Evolutionary conservation across 2,113 vertebrate species (phyloP), one percentile per base, ranked within the genome.

Genomic region (Oncorhynchus mykiss): DNA sequence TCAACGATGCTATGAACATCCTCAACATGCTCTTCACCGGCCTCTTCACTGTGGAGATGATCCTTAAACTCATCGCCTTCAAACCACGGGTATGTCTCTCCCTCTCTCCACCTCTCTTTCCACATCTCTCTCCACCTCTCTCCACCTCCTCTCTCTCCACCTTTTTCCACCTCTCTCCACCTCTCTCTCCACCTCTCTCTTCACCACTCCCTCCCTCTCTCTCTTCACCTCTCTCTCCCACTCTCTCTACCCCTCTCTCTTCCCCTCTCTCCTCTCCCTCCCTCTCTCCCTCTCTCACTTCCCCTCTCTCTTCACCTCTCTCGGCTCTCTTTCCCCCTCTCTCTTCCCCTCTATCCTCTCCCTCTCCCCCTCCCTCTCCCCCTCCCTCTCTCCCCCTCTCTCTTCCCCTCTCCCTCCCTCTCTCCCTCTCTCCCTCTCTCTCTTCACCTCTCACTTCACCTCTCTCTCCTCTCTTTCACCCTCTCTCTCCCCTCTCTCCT

Each of bases 1-100:
- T 99, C 92, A 96, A 97, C 82, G 94, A 97, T 73, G 98, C 98
- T 90, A 99, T 99, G 98, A 98, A 99, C 72, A 96, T 99, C 85
- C 97, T 99, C 87, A 99, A 99, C 93, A 99, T 99, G 98, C 95
- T 99, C 78, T 99, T 99, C 95, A 99, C 97, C 0, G 97, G 98
- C 57, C 96, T 99, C 85, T 99, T 99, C 94, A 99, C 98, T 0
- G 97, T 99, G 78, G 98, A 99, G 92, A 99, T 99, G 97, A 95
- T 99, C 88, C 94, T 99, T 81, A 99, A 99, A 76, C 92, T 99
- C 81, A 98, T 99, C n/a, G 98, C 98, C 91, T 99, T 99, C 93
- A 99, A 99, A 88, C 98, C 98, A 87, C 96, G 98, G 96, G 98
- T 99, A 97, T 74, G 94, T 27, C 20, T 49, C 57, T 18, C 4